A percentile compares a stretch with the other conserved stretches of the same genome.
Conservation (phyloP, 2,888 invertebrate genomes). For the Yponomeuta malinellus region DNA sequence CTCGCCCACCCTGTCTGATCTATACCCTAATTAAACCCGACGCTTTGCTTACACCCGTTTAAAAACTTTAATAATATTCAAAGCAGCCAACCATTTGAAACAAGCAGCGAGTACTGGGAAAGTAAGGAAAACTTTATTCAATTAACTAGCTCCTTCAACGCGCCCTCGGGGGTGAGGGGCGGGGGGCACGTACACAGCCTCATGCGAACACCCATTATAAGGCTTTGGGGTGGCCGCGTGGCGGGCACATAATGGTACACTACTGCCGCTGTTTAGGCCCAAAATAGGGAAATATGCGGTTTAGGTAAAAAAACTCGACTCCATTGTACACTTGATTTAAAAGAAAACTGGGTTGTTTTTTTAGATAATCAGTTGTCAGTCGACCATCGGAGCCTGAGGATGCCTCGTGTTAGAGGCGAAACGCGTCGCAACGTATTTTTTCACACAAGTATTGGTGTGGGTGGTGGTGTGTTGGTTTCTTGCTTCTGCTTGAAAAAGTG, state of each 20-base stretch:
- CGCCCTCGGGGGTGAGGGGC: slow-evolving; percentile 17
- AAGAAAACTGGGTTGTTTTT: too few species aligned
- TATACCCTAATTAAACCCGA: not conserved
- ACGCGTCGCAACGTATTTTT: too few species aligned
- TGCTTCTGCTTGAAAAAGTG: too few species aligned
- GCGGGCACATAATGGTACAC: slow-evolving; percentile 17
- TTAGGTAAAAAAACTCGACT: not conserved
- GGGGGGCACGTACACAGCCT: slow-evolving; percentile 26
- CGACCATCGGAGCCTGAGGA: too few species aligned
- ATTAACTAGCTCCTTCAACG: slow-evolving; percentile 32
- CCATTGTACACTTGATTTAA: not conserved
- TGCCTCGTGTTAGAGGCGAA: too few species aligned
- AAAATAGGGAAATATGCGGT: not conserved
- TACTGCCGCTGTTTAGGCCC: not conserved
- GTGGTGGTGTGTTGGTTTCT: too few species aligned
- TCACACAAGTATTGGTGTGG: too few species aligned
- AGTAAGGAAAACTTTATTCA: slow-evolving; percentile 32
- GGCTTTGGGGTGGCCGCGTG: slow-evolving; percentile 24
- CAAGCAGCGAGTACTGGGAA: slow-evolving; percentile 17
- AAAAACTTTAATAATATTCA: slow-evolving; percentile 6
- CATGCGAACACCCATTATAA: slow-evolving; percentile 29
- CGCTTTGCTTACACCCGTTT: not conserved
- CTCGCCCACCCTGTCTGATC: not conserved
- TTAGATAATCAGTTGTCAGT: too few species aligned
- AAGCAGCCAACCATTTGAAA: slow-evolving; percentile 17